Conservation (phyloP, 2,797 vertebrate genomes). For the Apodemus agrarius region DNA sequence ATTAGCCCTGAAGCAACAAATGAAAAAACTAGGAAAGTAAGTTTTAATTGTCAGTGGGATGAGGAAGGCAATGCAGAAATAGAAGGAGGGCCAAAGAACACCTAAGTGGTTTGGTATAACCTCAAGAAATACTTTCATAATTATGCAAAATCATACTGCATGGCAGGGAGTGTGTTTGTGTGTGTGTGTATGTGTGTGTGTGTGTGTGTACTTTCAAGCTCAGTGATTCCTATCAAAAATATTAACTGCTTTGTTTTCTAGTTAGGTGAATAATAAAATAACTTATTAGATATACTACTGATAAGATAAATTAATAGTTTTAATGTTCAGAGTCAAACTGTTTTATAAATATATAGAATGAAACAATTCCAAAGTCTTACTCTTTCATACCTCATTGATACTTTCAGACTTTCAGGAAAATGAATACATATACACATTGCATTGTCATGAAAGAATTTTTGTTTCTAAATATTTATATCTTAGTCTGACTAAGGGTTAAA, state of each 20-base stretch:
- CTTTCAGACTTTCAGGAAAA: not conserved
- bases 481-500: not conserved
- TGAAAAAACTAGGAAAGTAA: not conserved
- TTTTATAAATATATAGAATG: conserved; percentile 30
- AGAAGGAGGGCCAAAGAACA: not conserved
- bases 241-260: conserved; percentile 42
- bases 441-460: not conserved
- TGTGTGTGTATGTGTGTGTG: not conserved
- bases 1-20: too few species aligned
- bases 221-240: not conserved
- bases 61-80: not conserved
- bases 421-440: conserved; percentile 5
- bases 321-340: not conserved
- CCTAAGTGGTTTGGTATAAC: not conserved
- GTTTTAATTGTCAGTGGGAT: not conserved
- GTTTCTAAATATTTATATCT: conserved; percentile 11
- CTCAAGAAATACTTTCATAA: not conserved
- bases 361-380: not conserved
- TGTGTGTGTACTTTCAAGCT: not conserved
- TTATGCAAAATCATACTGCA: not conserved
- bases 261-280: conserved; percentile 38
- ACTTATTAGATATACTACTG: not conserved
- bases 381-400: not conserved
- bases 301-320: conserved; percentile 11
- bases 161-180: too few species aligned